Conservation (phyloP, 2,888 invertebrate genomes). For the Xestia sexstrigata region DNA sequence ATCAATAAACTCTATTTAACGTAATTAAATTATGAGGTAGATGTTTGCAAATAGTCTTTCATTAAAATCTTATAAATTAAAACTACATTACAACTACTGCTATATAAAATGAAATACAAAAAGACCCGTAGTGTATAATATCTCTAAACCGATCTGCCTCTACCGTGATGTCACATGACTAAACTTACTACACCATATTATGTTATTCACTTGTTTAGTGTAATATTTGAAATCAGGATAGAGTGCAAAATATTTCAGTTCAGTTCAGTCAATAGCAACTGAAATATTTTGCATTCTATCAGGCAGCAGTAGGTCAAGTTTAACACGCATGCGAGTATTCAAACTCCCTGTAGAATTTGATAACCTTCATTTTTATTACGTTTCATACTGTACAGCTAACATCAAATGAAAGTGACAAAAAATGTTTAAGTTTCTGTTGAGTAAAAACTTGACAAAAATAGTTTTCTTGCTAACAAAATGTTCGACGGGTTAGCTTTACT, state of each 20-base stretch:
- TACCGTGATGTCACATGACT: conserved; percentile 59
- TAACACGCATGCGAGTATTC: conserved; percentile 34
- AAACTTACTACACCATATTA: conserved; percentile 42
- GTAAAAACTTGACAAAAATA: background rate
- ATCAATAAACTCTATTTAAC: conserved; percentile 86
- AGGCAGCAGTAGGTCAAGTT: conserved; percentile 27
- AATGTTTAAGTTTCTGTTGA: background rate
- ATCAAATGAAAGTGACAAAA: conserved; percentile 16
- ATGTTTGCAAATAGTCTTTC: conserved; percentile 89
- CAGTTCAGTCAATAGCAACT: no score
- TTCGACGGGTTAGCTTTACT: background rate
- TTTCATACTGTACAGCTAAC: conserved; percentile 27
- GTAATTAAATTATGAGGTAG: conserved; percentile 90
- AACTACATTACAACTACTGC: conserved; percentile 77
- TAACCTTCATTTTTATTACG: conserved; percentile 39
- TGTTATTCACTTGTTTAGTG: conserved; percentile 19
- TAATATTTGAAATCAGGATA: conserved; percentile 19
- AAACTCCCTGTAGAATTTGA: conserved; percentile 23
- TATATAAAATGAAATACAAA: conserved; percentile 77
- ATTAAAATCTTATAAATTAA: conserved; percentile 82
- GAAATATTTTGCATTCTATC: no score
- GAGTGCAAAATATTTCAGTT: conserved; percentile 28
- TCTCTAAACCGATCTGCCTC: conserved; percentile 62
- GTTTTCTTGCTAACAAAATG: background rate
- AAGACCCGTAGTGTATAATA: conserved; percentile 79